Evolutionary conservation across 2,888 invertebrate genomes (phyloP).

Genomic region (Ochropacha duplaris): DNA sequence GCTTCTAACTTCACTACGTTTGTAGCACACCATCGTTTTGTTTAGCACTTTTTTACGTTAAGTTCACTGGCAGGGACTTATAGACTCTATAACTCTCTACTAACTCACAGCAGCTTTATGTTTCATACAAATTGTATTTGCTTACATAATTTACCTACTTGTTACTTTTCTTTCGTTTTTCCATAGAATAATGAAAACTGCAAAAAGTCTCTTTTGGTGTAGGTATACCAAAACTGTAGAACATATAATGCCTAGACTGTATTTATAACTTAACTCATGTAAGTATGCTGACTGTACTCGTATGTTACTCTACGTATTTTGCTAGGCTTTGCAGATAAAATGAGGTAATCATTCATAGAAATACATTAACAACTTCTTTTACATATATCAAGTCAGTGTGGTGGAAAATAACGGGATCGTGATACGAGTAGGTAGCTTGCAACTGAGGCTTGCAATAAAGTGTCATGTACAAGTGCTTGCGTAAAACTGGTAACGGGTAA

Average conservation of each 20-base stretch:
- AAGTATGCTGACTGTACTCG: neutral
- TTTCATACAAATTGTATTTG: too few species aligned
- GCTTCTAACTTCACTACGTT: slow-evolving; percentile 13
- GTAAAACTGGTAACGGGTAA: slow-evolving; percentile 4
- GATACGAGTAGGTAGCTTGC: too few species aligned
- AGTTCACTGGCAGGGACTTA: neutral
- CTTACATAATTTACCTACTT: too few species aligned
- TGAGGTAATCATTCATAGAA: slow-evolving; percentile 3
- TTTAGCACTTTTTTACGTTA: neutral
- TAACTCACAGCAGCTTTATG: too few species aligned
- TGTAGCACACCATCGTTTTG: slow-evolving; percentile 1
- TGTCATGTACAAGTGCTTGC: neutral
- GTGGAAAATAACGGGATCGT: slow-evolving; percentile 6
- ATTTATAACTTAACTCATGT: too few species aligned
- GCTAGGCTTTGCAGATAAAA: neutral
- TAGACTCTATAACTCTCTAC: neutral
- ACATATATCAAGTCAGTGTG: slow-evolving; percentile 2
- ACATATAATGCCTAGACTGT: too few species aligned
- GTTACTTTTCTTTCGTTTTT: too few species aligned
- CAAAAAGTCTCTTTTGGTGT: too few species aligned
- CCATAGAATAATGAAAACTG: too few species aligned
- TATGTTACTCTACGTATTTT: neutral
- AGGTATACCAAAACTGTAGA: too few species aligned
- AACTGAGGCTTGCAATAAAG: slow-evolving; percentile 1
- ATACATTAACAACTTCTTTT: slow-evolving; percentile 5